Conservation (phyloP, 2,888 invertebrate genomes). For the Nephrotoma guestfalica region DNA sequence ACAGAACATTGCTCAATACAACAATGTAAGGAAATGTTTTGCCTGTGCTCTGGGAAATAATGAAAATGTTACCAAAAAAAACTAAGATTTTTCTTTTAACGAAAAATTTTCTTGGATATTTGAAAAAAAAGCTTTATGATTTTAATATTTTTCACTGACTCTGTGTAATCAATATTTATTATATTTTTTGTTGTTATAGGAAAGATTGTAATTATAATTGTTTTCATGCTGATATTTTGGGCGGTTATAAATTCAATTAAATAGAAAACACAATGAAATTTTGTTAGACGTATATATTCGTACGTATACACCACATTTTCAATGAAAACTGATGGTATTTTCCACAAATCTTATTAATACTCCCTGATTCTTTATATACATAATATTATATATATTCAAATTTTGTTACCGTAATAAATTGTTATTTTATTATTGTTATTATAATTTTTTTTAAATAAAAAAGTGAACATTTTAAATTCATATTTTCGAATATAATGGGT, state of each 20-base stretch:
- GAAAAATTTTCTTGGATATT: neutral
- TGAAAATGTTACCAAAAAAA: neutral
- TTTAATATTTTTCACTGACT: neutral
- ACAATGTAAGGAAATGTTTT: neutral
- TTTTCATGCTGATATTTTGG: neutral
- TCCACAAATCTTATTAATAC: neutral
- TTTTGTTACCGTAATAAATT: neutral
- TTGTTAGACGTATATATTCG: neutral
- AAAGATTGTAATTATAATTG: neutral
- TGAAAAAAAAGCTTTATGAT: neutral
- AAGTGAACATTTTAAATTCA: neutral
- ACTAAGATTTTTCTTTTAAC: neutral
- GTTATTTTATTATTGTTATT: neutral
- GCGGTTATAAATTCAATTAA: neutral
- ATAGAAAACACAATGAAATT: neutral
- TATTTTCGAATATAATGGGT: neutral
- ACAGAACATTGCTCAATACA: neutral
- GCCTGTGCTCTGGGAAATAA: neutral
- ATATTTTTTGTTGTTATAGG: neutral
- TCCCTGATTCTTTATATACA: neutral
- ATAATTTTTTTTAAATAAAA: neutral
- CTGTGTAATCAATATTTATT: neutral
- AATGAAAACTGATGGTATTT: neutral
- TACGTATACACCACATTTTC: neutral
- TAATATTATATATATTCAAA: neutral